Conservation (phyloP, 2,113 vertebrate genomes). For the Chamaetylas fuelleborni region DNA sequence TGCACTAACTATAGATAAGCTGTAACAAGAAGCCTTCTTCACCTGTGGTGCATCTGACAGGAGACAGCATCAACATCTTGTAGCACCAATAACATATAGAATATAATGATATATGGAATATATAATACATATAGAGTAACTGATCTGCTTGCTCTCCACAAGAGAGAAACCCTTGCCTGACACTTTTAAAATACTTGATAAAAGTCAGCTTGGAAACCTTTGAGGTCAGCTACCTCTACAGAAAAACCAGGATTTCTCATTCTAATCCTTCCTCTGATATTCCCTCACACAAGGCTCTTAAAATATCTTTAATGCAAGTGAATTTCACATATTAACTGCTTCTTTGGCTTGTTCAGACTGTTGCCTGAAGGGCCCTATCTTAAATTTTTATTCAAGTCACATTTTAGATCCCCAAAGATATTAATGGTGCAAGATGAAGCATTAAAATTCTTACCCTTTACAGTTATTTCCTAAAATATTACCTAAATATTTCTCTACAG, state of each 20-base stretch:
- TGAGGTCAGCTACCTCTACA: background rate
- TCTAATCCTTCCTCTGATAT: background rate
- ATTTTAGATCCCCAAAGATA: background rate
- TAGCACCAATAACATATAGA: background rate
- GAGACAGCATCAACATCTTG: background rate
- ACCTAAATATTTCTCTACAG: background rate
- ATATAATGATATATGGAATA: background rate
- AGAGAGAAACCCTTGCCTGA: background rate
- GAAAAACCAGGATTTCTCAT: background rate
- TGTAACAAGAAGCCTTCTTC: background rate
- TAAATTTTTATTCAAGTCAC: constrained; percentile 16
- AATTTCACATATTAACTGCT: background rate
- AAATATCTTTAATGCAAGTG: background rate
- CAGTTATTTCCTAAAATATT: background rate
- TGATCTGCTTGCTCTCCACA: background rate
- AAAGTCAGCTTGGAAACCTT: background rate
- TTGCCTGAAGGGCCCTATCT: background rate
- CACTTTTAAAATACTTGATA: background rate
- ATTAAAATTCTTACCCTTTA: background rate
- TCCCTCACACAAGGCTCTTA: background rate
- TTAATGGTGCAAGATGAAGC: background rate
- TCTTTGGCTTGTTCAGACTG: background rate
- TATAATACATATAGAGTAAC: background rate
- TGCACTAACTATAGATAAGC: background rate
- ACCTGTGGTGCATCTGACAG: background rate